phyloP scores from a whole-genome alignment of 2,113 vertebrate genomes.

The Epinephelus cyanopodus region DNA sequence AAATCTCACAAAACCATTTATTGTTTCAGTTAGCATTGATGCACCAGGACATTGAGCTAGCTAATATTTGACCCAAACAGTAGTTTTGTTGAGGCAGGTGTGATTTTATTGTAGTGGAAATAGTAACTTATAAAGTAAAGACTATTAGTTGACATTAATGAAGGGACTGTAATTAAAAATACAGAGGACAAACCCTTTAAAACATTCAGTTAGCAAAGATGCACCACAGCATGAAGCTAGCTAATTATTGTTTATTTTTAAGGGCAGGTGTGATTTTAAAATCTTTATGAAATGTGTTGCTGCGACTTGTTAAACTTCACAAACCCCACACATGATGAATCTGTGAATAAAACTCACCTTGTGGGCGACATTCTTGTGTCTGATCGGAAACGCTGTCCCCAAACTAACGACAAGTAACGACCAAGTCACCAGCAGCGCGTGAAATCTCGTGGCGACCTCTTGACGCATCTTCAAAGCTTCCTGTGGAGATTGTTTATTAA shows the following conservation, averaged over 20 bases:
- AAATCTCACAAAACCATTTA: too few relatives aligned
- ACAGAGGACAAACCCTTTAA: too few relatives aligned
- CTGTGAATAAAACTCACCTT: slow-evolving; percentile 78
- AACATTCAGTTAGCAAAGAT: not conserved
- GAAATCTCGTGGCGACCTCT: slow-evolving; percentile 72
- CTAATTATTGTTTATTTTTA: not conserved
- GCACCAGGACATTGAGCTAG: too few relatives aligned
- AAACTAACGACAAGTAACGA: slow-evolving; percentile 76
- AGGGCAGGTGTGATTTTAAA: slow-evolving; percentile 29
- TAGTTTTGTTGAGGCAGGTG: too few relatives aligned
- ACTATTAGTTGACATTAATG: too few relatives aligned
- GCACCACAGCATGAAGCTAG: not conserved
- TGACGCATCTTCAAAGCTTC: slow-evolving; percentile 78
- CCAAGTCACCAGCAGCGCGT: slow-evolving; percentile 78
- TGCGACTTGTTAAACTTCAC: not conserved
- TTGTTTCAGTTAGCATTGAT: too few relatives aligned
- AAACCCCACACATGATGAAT: fast-evolving
- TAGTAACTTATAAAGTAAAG: too few relatives aligned
- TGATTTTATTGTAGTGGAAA: too few relatives aligned
- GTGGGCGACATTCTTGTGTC: slow-evolving; percentile 74
- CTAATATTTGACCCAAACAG: too few relatives aligned
- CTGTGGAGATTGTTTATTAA: not conserved
- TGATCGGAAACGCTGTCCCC: slow-evolving; percentile 84
- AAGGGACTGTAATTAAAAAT: too few relatives aligned
- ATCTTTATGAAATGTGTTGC: not conserved